Conservation (phyloP, 2,797 vertebrate genomes). For the Vipera latastei region DNA sequence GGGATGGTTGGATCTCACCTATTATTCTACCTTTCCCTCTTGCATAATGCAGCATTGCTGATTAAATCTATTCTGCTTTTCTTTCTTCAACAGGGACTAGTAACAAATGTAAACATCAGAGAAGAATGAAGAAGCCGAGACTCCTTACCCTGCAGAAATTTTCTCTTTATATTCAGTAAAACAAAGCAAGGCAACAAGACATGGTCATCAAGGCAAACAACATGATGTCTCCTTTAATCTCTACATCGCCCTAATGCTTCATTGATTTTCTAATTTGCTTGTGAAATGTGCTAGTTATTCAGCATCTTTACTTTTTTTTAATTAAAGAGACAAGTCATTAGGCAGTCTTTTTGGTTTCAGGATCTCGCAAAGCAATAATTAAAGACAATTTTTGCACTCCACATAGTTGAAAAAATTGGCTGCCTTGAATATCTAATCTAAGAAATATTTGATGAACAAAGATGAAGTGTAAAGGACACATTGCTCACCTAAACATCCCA, state of each 20-base stretch:
- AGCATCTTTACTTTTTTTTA: not conserved
- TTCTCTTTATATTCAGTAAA: not conserved
- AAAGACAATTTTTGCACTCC: not conserved
- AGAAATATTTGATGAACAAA: not conserved
- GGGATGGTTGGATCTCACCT: not conserved
- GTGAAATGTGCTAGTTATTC: slow-evolving; percentile 12
- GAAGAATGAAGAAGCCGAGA: not conserved
- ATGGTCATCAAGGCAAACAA: not conserved
- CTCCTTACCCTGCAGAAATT: not conserved
- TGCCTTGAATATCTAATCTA: not conserved
- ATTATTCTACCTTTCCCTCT: not conserved
- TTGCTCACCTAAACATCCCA: not conserved
- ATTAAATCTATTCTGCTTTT: not conserved
- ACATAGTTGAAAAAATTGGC: not conserved
- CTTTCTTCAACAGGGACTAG: not conserved
- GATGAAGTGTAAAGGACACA: not conserved
- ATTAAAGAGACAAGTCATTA: not conserved
- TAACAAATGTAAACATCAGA: not conserved
- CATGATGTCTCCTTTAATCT: slow-evolving; percentile 21
- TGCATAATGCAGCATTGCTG: not conserved
- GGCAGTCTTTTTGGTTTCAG: not conserved
- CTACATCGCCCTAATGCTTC: not conserved
- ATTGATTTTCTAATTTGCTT: slow-evolving; percentile 9
- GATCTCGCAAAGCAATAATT: not conserved
- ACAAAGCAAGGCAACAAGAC: not conserved